Conservation (phyloP, 2,797 vertebrate genomes). For the Chromis chromis region DNA sequence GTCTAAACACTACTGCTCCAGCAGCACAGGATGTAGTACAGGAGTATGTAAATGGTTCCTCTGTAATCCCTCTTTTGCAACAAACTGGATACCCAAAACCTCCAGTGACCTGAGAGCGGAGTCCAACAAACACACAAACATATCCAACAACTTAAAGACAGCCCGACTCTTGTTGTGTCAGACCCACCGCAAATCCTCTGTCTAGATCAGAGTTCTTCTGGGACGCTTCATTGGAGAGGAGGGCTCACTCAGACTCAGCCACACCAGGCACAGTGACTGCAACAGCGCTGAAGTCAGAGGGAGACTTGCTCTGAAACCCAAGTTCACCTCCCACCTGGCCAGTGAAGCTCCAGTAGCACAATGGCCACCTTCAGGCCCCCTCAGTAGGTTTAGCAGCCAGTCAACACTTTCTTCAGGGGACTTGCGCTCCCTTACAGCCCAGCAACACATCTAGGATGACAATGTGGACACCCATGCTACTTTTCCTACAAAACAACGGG, state of each 20-base stretch:
- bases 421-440: slow-evolving; percentile 42
- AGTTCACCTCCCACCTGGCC: slow-evolving; percentile 58
- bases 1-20: slow-evolving; percentile 74
- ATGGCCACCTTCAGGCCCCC: slow-evolving; percentile 42
- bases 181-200: slow-evolving; percentile 22
- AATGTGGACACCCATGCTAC: slow-evolving; percentile 32
- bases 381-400: slow-evolving; percentile 54
- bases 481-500: slow-evolving; percentile 58
- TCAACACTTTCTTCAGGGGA: slow-evolving; percentile 70
- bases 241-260: slow-evolving; percentile 39
- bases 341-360: slow-evolving; percentile 66
- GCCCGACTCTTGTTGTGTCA: slow-evolving; percentile 38
- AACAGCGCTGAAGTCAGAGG: slow-evolving; percentile 33
- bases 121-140: slow-evolving; percentile 48
- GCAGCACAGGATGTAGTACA: slow-evolving; percentile 51
- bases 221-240: slow-evolving; percentile 45
- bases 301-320: slow-evolving; percentile 12
- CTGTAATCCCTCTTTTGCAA: slow-evolving; percentile 55
- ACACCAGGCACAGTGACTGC: slow-evolving; percentile 43
- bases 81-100: slow-evolving; percentile 57
- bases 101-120: slow-evolving; percentile 58
- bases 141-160: slow-evolving; percentile 67
- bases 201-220: slow-evolving; percentile 61
- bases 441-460: slow-evolving; percentile 40
- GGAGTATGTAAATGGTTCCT: slow-evolving; percentile 69